These are phyloP conservation scores for Natrix natrix DNA, from an alignment of 2,797 vertebrate genomes.

Conservation along the genomic window DNA sequence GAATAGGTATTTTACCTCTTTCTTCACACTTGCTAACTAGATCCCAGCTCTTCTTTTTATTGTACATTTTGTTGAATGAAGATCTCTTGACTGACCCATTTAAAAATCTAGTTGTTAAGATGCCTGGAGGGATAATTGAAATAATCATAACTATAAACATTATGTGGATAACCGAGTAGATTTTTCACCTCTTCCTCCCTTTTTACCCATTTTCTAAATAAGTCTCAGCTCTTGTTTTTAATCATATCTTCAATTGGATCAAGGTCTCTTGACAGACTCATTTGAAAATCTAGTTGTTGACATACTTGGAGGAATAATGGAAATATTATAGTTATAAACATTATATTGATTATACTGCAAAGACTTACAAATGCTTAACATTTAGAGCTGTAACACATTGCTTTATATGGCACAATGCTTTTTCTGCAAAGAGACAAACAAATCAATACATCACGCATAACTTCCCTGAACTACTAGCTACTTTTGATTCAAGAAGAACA, in stretches of 20 bases:
- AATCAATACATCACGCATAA: background rate
- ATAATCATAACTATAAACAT: background rate
- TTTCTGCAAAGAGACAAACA: background rate
- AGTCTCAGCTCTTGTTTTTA: background rate
- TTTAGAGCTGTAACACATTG: background rate
- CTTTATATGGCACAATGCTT: background rate
- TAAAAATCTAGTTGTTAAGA: background rate
- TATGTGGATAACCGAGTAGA: background rate
- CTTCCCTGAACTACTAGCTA: background rate
- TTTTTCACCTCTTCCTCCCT: background rate
- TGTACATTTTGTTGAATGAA: background rate
- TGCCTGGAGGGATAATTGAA: background rate
- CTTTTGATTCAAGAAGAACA: background rate
- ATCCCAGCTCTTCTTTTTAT: background rate
- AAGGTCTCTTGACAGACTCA: background rate
- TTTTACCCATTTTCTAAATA: background rate
- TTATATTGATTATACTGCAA: background rate
- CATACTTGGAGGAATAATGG: background rate
- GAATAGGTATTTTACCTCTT: background rate
- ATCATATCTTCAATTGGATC: background rate
- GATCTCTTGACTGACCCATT: background rate
- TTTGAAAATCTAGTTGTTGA: background rate
- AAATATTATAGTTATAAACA: background rate
- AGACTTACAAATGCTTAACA: background rate
- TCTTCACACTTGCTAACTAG: background rate